A percentile compares a stretch with the other conserved stretches of the same genome.
phyloP scores from a whole-genome alignment of 1,140 invertebrate species.

The Thaumatotibia leucotreta region DNA sequence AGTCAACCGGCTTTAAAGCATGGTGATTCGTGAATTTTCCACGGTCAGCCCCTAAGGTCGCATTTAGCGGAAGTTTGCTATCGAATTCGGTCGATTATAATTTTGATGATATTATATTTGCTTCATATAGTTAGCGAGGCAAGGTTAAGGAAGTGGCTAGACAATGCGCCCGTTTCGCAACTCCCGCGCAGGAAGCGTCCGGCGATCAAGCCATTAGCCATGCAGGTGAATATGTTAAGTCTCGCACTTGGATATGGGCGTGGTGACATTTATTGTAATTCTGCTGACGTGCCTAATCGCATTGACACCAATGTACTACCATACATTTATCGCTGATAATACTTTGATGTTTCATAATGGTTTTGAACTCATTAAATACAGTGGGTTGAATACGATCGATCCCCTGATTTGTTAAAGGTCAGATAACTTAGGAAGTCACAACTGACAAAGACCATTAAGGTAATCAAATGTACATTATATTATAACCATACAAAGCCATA shows the following conservation, averaged over 20 bases:
- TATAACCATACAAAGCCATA: background rate
- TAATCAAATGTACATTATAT: background rate
- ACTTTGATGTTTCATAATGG: background rate
- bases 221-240: background rate
- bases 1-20: conserved; percentile 5
- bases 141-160: conserved; percentile 40
- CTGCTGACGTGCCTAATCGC: background rate
- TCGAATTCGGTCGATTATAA: background rate
- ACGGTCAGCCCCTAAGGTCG: background rate
- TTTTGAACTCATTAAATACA: background rate
- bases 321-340: background rate
- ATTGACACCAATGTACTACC: background rate
- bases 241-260: background rate
- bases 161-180: conserved; percentile 33
- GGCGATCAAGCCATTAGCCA: background rate
- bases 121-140: background rate
- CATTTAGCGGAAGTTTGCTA: background rate
- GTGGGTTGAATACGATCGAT: background rate
- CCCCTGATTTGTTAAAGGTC: background rate
- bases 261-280: background rate
- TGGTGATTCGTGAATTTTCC: conserved; percentile 8
- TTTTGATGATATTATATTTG: conserved; percentile 12
- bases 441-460: background rate
- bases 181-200: conserved; percentile 29
- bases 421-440: background rate